These are phyloP conservation scores for Bolborhynchus lineola DNA, from an alignment of 2,113 vertebrate genomes.

Conservation along the genomic window DNA sequence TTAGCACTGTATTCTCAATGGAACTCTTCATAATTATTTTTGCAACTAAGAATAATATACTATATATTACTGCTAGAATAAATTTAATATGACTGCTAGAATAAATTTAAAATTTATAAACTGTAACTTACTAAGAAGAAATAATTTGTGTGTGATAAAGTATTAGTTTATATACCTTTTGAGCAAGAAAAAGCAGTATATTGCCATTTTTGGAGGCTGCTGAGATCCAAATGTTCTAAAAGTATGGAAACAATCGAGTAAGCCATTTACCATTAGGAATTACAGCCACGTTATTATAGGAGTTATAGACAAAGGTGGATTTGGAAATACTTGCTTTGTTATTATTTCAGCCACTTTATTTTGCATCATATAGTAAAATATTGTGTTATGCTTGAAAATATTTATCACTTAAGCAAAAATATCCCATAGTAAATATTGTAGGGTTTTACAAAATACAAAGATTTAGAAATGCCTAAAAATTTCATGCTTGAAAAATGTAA, in stretches of 20 bases:
- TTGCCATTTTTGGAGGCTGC: neutral
- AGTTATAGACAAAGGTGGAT: neutral
- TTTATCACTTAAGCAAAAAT: neutral
- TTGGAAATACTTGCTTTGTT: neutral
- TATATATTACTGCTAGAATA: slow-evolving; percentile 31
- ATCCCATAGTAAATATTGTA: neutral
- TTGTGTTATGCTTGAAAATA: neutral
- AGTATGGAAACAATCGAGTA: neutral
- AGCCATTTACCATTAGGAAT: neutral
- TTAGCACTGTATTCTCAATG: slow-evolving; percentile 15
- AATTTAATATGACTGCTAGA: slow-evolving; percentile 32
- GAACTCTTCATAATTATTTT: slow-evolving; percentile 34
- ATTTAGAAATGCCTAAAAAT: neutral
- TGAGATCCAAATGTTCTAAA: neutral
- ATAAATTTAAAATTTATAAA: slow-evolving; percentile 41
- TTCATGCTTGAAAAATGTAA: neutral
- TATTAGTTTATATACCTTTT: slow-evolving; percentile 33
- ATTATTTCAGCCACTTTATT: neutral
- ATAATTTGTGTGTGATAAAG: neutral
- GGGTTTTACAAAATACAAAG: neutral
- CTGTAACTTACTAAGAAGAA: neutral
- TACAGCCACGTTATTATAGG: neutral
- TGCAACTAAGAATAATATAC: slow-evolving; percentile 40
- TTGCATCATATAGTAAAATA: neutral
- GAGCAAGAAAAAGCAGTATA: neutral